Evolutionary conservation across 2,888 invertebrate species (phyloP).

Genomic region (Ochropleura leucogaster): DNA sequence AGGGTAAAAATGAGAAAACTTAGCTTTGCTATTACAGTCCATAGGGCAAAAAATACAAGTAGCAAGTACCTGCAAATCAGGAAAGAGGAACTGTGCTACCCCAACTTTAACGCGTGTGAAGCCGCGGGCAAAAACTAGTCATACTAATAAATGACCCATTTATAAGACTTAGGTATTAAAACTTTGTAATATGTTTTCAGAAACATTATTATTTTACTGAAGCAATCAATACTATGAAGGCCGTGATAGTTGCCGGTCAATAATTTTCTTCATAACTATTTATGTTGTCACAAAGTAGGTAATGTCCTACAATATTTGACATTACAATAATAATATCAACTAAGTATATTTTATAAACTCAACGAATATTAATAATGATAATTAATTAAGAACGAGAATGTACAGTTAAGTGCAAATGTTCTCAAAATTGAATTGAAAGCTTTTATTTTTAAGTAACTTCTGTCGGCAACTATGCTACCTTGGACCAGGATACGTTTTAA

Average conservation of each 20-base stretch:
- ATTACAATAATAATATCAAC: not conserved
- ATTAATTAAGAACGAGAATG: not conserved
- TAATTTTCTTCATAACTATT: not conserved
- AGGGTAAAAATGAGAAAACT: too few relatives aligned
- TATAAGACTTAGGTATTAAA: not conserved
- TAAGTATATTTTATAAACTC: not conserved
- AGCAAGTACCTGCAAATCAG: too few relatives aligned
- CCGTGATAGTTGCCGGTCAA: conserved; percentile 1
- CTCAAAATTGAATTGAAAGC: not conserved
- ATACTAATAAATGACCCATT: not conserved
- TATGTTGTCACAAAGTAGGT: not conserved
- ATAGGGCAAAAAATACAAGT: too few relatives aligned
- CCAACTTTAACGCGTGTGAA: too few relatives aligned
- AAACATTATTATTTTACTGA: not conserved
- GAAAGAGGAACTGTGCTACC: too few relatives aligned
- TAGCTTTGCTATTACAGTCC: too few relatives aligned
- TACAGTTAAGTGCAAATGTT: not conserved
- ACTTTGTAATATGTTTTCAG: not conserved
- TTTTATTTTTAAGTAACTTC: not conserved
- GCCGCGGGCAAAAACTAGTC: too few relatives aligned
- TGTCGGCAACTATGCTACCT: not conserved
- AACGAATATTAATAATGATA: too few relatives aligned
- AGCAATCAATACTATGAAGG: not conserved
- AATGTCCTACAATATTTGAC: not conserved
- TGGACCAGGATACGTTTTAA: not conserved